Base-by-base conservation (phyloP, 1,140 invertebrate species). In the Macrobrachium nipponense region DNA sequence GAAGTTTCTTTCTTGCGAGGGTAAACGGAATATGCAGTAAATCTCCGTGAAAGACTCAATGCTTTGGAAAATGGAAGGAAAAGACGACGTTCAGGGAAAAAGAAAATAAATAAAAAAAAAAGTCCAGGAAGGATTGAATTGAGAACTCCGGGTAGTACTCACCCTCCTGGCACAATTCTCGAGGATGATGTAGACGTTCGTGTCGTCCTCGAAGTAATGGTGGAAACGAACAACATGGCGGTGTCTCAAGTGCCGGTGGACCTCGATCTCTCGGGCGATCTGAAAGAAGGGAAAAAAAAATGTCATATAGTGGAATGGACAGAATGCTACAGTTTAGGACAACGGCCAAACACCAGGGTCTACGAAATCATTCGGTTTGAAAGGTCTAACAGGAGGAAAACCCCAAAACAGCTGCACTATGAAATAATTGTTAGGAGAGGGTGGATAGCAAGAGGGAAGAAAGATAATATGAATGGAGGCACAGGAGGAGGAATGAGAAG, bases 121-220 rank as follows among this genome's bases (percentile, higher is more conserved):
- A 64, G 36, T n/a, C 14, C 7, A 8, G 18, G 23, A 51, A 36
- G 51, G 17, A 27, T 18, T 43, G 17, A 58, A n/a, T 27, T 11
- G 4, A 70, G n/a, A 17, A 36, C 27, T 58, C 14, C 23, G 36
- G 14, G 61, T 12, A 18, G 61, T 12, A 86, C 89, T 90, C 80
- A 92, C 91, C 90, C 92, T 92, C 51, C 93, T 91, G 36, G 92
- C 90, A 90, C 94, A 95, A 62, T 94, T 90, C 89, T 95, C 94
- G 60, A 95, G 90, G 17, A 95, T 90, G 84, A 95, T 94, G 90
- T 95, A 95, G 12, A 95, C 93, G 90, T 94, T 94, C 36, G 93
- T 91, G 23, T 92, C 90, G 90, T 95, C 94, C 90, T 94, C 93
- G 91, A 95, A 95, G 90, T 92, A 94, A 23, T 91, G 91, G 75